Conservation (phyloP, 2,797 vertebrate genomes). For the Botia almorhae region DNA sequence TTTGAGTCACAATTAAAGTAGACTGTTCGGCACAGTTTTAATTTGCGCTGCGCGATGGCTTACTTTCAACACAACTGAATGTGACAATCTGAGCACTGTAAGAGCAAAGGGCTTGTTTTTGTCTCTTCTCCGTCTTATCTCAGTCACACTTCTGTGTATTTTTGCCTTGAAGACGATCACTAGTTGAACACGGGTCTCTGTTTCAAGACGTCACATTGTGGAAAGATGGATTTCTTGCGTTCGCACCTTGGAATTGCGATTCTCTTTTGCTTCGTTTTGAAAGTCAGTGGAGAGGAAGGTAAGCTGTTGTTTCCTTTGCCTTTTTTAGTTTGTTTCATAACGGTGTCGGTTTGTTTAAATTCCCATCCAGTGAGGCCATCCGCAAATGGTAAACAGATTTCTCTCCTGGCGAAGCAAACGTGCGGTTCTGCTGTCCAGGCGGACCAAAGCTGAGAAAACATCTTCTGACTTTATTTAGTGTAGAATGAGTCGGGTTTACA, state of each 20-base stretch:
- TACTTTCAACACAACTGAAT: constrained; percentile 1
- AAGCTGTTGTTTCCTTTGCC: constrained; percentile 18
- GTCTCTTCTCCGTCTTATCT: not conserved
- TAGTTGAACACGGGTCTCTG: constrained; percentile 33
- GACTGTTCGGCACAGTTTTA: constrained; percentile 19
- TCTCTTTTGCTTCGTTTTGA: constrained; percentile 45
- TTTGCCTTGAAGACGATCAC: constrained; percentile 27
- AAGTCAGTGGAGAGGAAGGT: constrained; percentile 47
- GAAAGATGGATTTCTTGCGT: constrained; percentile 53
- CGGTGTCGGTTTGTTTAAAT: constrained; percentile 18
- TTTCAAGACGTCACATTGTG: constrained; percentile 19
- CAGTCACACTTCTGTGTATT: not conserved
- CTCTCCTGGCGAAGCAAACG: constrained; percentile 20
- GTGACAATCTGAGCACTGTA: not conserved
- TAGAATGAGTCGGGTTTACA: not conserved
- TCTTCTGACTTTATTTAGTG: constrained; percentile 30
- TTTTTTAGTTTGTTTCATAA: constrained; percentile 1
- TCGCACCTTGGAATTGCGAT: constrained; percentile 42
- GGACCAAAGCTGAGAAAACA: constrained; percentile 12
- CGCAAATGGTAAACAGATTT: constrained; percentile 50
- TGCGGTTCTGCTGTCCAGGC: constrained; percentile 29
- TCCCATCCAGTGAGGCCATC: constrained; percentile 37
- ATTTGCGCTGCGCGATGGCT: constrained; percentile 33
- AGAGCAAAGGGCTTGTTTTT: constrained; percentile 1
- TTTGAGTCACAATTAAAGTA: constrained; percentile 2